Evolutionary conservation across 23 tunicate genomes (phyloP), one percentile per base, ranked within the genome.

Genomic region (Trididemnum clinides): DNA sequence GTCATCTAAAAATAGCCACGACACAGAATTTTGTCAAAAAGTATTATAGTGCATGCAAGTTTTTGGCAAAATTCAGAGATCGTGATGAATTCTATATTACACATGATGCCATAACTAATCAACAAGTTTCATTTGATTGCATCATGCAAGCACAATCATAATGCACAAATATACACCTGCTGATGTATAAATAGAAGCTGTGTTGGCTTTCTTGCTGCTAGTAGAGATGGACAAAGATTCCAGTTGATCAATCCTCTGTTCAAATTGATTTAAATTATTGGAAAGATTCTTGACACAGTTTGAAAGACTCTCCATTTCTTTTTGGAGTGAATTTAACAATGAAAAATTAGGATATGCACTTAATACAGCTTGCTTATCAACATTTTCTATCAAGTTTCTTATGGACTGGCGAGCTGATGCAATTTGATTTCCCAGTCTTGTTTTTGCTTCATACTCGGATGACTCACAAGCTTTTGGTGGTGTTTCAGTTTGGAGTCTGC

Each of bases 361-460:
- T 15, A 19, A 5, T 6, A 7, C 64, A 12, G 31, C 31, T 19
- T 23, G 1, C 33, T 15, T 6, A 1, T 57, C 71, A 32, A 79
- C 57, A 57, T 29, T 51, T 51, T 31, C 39, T 23, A 22, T 30
- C 22, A 22, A 34, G 29, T 6, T 15, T 32, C 37, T n/a, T 19
- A 74, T 74, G 10, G 80, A 3, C n/a, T 66, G 36, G 7, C 36
- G 75, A 28, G 75, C 75, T 3, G n/a, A 4, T 29, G 75, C 75
- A 28, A 66, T 66, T 66, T 28, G 75, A 3, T 62, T 26, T 12
- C 26, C 18, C 27, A 62, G 21, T 62, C 21, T 62, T 21, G 27
- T 18, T 21, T 62, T 19, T 12, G 26, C 4, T 62, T 62, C 27
- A 15, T n/a, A n/a, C n/a, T n/a, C n/a, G n/a, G n/a, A n/a, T 44